Evolutionary conservation across 2,888 invertebrate genomes (phyloP).

Genomic region (Mayetiola destructor): DNA sequence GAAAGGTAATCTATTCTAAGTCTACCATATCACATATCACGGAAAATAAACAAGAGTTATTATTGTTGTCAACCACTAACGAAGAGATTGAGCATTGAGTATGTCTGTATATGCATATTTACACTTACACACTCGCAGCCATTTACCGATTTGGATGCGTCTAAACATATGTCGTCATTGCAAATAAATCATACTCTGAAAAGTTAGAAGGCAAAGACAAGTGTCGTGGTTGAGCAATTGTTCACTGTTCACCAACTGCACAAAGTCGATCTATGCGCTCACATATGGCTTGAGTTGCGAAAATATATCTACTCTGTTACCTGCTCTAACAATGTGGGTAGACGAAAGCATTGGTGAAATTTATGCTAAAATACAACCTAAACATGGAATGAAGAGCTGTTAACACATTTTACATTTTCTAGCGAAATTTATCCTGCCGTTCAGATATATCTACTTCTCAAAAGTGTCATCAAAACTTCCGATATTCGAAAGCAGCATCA

Average conservation of each 20-base stretch:
- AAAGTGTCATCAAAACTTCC: constrained; percentile 11
- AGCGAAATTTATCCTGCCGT: neutral
- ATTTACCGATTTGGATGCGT: neutral
- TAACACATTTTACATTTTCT: neutral
- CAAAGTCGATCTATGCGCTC: constrained; percentile 8
- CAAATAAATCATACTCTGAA: constrained; percentile 7
- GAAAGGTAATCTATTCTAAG: too few relatives aligned
- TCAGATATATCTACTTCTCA: constrained; percentile 12
- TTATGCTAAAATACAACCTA: neutral
- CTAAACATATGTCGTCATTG: constrained; percentile 4
- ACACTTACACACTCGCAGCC: too few relatives aligned
- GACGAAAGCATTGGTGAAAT: neutral
- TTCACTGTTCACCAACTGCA: neutral
- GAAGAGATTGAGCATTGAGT: too few relatives aligned
- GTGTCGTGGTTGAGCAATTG: neutral
- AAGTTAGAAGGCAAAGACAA: neutral
- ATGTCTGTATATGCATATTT: too few relatives aligned
- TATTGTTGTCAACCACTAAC: too few relatives aligned
- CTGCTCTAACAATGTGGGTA: neutral
- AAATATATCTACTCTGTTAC: neutral
- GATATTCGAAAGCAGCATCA: neutral
- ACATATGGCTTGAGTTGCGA: neutral
- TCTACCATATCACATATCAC: too few relatives aligned
- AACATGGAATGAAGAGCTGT: too few relatives aligned
- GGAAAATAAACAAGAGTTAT: too few relatives aligned